These are phyloP conservation scores for Hozukius guyotensis DNA, from an alignment of 2,797 vertebrate species.

Conservation along the genomic window DNA sequence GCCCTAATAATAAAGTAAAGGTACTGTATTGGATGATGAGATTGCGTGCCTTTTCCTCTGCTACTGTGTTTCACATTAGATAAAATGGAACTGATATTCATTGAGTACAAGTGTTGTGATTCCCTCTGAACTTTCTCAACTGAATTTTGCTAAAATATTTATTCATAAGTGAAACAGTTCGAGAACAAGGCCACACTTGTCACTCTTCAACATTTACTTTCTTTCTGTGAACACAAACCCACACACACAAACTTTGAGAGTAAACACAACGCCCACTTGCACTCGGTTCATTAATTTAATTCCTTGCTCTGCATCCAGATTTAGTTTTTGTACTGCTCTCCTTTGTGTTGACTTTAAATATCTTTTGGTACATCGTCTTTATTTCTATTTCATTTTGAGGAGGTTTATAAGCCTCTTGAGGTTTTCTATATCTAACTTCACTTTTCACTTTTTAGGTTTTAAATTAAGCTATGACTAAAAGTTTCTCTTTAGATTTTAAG, in stretches of 20 bases:
- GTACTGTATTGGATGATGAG: not conserved
- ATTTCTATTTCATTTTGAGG: not conserved
- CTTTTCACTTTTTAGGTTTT: not conserved
- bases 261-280: constrained; percentile 26
- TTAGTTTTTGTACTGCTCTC: not conserved
- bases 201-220: constrained; percentile 25
- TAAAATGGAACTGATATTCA: constrained; percentile 14
- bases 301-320: not conserved
- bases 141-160: not conserved
- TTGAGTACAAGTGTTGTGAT: constrained; percentile 1
- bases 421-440: not conserved
- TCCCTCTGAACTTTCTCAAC: not conserved
- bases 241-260: not conserved
- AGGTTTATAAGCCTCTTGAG: not conserved
- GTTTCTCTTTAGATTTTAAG: not conserved
- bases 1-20: not conserved
- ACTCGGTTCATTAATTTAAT: constrained; percentile 12
- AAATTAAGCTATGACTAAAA: not conserved
- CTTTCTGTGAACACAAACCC: constrained; percentile 8
- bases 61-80: not conserved
- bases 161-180: not conserved
- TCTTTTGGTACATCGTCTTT: not conserved
- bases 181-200: not conserved
- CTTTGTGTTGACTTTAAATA: constrained; percentile 14
- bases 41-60: not conserved